A percentile compares a stretch with the other conserved stretches of the same genome.
Evolutionary conservation across 2,888 invertebrate genomes (phyloP).

Genomic region (Acronicta leporina): DNA sequence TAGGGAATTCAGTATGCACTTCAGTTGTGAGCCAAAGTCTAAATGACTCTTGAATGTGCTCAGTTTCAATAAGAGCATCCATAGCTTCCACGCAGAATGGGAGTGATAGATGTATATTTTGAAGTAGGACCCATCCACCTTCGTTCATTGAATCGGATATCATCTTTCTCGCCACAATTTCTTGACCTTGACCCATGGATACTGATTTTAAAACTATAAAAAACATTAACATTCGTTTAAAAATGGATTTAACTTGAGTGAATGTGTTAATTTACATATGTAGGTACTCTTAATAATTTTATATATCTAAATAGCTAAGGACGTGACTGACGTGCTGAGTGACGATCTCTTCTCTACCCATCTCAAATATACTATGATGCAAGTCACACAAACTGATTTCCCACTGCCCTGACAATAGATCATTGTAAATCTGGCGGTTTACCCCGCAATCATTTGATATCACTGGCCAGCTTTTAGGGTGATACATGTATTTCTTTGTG

Average conservation of each 20-base stretch:
- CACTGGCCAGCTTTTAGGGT: too few relatives aligned
- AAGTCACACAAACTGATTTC: too few relatives aligned
- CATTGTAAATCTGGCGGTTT: too few relatives aligned
- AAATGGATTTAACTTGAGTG: neutral
- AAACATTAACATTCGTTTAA: neutral
- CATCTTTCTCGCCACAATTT: constrained; percentile 94
- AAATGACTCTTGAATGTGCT: constrained; percentile 94
- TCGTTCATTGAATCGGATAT: constrained; percentile 93
- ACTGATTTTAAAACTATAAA: constrained; percentile 93
- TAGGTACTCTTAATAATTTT: too few relatives aligned
- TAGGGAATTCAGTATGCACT: constrained; percentile 97
- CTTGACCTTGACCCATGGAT: constrained; percentile 99
- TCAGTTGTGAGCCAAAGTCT: constrained; percentile 98
- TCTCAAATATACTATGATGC: too few relatives aligned
- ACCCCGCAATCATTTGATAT: too few relatives aligned
- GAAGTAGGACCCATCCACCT: constrained; percentile 98
- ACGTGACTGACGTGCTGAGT: too few relatives aligned
- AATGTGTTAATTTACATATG: too few relatives aligned
- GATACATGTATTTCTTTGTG: too few relatives aligned
- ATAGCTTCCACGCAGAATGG: constrained; percentile 98
- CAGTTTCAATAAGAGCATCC: constrained; percentile 96
- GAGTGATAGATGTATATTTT: constrained; percentile 98
- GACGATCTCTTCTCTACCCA: too few relatives aligned
- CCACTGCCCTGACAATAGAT: too few relatives aligned
- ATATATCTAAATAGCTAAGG: too few relatives aligned